A percentile compares a stretch with the other conserved stretches of the same genome.
These are phyloP conservation scores for Pararge aegeria DNA, from an alignment of 1,140 invertebrate species.

Conservation along the genomic window DNA sequence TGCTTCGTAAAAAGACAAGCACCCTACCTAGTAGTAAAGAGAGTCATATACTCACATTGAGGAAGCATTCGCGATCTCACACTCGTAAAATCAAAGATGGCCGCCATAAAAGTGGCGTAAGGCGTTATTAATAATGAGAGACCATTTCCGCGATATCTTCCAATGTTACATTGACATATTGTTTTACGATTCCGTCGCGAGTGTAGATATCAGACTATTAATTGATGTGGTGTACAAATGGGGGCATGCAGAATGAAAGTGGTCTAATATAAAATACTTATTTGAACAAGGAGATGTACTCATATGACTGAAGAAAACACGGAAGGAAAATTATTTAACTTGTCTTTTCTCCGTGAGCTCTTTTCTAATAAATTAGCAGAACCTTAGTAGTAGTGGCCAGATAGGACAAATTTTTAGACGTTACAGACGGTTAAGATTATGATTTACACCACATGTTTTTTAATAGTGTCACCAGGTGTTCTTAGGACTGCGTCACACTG, in stretches of 20 bases:
- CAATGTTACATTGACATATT: constrained; percentile 29
- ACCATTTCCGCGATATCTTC: constrained; percentile 39
- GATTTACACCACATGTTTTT: too few species aligned
- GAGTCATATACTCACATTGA: not conserved
- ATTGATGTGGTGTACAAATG: constrained; percentile 31
- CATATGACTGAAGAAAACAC: too few species aligned
- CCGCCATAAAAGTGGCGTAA: constrained; percentile 10
- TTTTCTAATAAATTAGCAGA: too few species aligned
- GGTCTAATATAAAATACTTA: not conserved
- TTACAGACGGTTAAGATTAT: too few species aligned
- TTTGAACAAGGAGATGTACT: too few species aligned
- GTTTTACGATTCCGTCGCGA: constrained; percentile 32
- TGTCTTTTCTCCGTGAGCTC: too few species aligned
- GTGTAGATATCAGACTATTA: constrained; percentile 24
- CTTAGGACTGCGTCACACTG: too few species aligned
- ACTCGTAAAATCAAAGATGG: constrained; percentile 3
- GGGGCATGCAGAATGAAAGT: not conserved
- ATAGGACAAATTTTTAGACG: too few species aligned
- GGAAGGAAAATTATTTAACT: too few species aligned
- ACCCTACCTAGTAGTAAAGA: not conserved
- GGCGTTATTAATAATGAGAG: constrained; percentile 46
- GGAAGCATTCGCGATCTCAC: not conserved
- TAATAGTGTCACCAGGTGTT: too few species aligned
- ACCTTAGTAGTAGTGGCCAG: too few species aligned
- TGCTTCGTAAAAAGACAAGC: not conserved